Evolutionary conservation across 2,113 vertebrate species (phyloP), one percentile per base, ranked within the genome.

Genomic region (Ranitomeya variabilis): DNA sequence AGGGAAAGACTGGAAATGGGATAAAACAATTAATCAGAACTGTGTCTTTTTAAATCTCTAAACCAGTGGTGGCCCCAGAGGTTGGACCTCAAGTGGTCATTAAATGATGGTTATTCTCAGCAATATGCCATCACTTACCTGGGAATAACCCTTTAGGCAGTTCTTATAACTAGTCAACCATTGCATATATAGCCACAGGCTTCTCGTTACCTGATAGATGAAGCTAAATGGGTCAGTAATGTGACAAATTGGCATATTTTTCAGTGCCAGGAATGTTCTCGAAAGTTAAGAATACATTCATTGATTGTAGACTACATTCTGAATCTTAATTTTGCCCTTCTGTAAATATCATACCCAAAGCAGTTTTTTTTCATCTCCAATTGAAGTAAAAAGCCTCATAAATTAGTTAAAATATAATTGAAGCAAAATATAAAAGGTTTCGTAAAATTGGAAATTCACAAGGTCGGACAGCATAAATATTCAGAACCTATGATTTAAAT

Each of bases 391-490:
- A 87, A 57, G 76, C 37, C 64, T 71, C 23, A 87, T 87, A 87
- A 87, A 87, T 87, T 81, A 87, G 77, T 81, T 59, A 71, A 87
- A 69, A 57, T 81, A 71, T 69, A 80, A 87, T 87, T 71, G 51
- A 80, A 80, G 78, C 60, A 87, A 80, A 55, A 87, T 71, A 87
- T 71, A 87, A 87, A 87, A 87, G 86, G 86, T 67, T 87, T 57
- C 45, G 86, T 80, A 87, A 87, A 80, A 81, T 67, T 87, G 86
- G 52, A 87, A 87, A 87, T 71, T 69, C 86, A 66, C 86, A 87
- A 87, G 78, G 86, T 80, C 77, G 77, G 86, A 55, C 23, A 37
- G 86, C 86, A 87, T 87, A 87, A 87, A 87, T 87, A 87, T 87
- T 87, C 86, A 87, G 45, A 55, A 87, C 86, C 86, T 81, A 71